These are phyloP conservation scores for Cheiracanthium punctorium DNA, from an alignment of 2,888 invertebrate genomes.

Conservation along the genomic window DNA sequence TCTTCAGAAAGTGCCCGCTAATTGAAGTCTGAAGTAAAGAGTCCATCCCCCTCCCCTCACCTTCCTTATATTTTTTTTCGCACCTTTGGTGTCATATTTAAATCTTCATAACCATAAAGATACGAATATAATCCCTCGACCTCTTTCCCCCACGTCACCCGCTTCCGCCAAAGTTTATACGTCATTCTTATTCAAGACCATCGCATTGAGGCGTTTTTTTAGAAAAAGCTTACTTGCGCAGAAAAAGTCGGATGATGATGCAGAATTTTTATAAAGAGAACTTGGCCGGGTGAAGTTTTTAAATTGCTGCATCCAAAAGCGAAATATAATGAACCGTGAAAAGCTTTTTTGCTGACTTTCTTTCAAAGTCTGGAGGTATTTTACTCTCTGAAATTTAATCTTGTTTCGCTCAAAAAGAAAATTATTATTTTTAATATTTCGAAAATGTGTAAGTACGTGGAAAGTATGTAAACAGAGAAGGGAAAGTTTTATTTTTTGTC, in stretches of 20 bases:
- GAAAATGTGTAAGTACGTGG: neutral
- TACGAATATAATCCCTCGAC: neutral
- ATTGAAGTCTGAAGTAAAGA: neutral
- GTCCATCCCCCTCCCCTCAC: neutral
- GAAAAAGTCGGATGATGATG: constrained; percentile 10
- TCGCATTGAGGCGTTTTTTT: neutral
- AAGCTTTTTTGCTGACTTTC: neutral
- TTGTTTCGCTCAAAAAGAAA: neutral
- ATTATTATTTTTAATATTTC: neutral
- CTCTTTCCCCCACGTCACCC: neutral
- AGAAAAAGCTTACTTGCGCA: constrained; percentile 5
- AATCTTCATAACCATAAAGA: constrained; percentile 7
- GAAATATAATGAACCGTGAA: constrained; percentile 13
- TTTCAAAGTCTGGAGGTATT: neutral
- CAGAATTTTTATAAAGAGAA: constrained; percentile 12
- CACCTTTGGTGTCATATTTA: neutral
- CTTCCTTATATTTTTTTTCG: neutral
- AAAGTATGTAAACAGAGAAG: neutral
- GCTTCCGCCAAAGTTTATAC: neutral
- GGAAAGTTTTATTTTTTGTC: neutral
- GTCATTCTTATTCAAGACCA: constrained; percentile 9
- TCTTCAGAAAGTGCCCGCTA: neutral
- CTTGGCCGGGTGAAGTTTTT: constrained; percentile 7
- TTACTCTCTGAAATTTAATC: neutral
- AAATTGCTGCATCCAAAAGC: constrained; percentile 10